Evolutionary conservation across 2,888 invertebrate species (phyloP), one percentile per base, ranked within the genome.

Genomic region (Leucoma salicis): DNA sequence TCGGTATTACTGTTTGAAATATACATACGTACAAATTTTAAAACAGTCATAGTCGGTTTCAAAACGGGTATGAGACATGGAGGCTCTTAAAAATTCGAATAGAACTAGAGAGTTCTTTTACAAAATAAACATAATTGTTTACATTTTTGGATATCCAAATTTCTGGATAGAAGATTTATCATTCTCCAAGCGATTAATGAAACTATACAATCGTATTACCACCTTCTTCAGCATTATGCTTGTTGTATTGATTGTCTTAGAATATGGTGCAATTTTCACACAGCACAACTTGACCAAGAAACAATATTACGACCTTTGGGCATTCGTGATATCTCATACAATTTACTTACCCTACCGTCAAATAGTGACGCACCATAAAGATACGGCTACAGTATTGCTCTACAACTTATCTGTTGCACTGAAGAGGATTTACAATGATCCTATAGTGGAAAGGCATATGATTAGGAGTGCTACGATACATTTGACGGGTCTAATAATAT

Each of bases 341-440:
- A 40, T 74, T 15, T 21, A 76, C 3, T 53, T 39, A 3, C 32
- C 31, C 0, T 70, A 66, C 31, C 41, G 54, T 10, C 8, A 63
- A 0, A 63, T 62, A 7, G 42, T 68, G 16, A 31, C 55, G 0
- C 56, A 52, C 12, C 42, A 68, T n/a, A 45, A 46, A 12, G 27
- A 56, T 0, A 54, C 54, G 14, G 47, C 76, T 0, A 62, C 38
- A 21, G 42, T 42, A 16, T 44, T 78, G 5, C 15, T 78, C 1
- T 48, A 57, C 6, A 54, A 52, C 2, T 41, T 79, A 24, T 42
- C 58, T 0, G 46, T 74, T 1, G 40, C 10, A 0, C 39, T 79
- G 15, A 81, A 78, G 40, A 39, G 39, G 2, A 38, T 57, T 0
- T 56, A 71, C 42, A 81, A 76, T 32, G 74, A 82, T 38, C 35